phyloP scores from a whole-genome alignment of 2,113 vertebrate genomes.

The Suricata suricatta region DNA sequence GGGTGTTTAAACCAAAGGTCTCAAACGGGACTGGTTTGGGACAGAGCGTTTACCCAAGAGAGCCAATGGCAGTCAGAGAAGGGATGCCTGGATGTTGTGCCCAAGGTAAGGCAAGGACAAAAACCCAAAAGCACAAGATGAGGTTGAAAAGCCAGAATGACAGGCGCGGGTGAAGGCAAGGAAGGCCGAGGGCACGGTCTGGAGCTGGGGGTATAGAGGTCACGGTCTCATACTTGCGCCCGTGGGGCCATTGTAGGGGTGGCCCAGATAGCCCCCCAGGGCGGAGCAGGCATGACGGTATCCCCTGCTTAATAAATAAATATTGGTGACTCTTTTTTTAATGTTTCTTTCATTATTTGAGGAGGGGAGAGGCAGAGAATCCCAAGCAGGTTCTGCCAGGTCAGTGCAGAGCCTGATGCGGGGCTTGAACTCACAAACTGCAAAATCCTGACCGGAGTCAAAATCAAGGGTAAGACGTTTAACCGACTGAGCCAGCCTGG shows the following conservation, averaged over 20 bases:
- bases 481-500: too few relatives aligned
- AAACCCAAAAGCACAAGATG: background rate
- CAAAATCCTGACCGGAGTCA: too few relatives aligned
- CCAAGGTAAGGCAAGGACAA: background rate
- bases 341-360: too few relatives aligned
- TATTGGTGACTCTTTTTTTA: background rate
- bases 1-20: background rate
- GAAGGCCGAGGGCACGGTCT: background rate
- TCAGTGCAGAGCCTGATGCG: too few relatives aligned
- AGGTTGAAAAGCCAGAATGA: background rate
- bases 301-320: background rate
- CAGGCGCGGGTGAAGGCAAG: too few relatives aligned
- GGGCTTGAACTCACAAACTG: too few relatives aligned
- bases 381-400: too few relatives aligned
- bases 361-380: too few relatives aligned
- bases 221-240: background rate
- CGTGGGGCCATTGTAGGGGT: background rate
- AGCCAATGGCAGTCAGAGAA: background rate
- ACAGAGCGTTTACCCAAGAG: background rate
- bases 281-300: background rate
- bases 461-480: too few relatives aligned
- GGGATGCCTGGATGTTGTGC: fast-evolving
- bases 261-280: background rate
- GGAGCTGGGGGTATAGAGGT: background rate
- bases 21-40: background rate